Evolutionary conservation across 2,888 invertebrate species (phyloP).

Genomic region (Drosophila diplacantha): DNA sequence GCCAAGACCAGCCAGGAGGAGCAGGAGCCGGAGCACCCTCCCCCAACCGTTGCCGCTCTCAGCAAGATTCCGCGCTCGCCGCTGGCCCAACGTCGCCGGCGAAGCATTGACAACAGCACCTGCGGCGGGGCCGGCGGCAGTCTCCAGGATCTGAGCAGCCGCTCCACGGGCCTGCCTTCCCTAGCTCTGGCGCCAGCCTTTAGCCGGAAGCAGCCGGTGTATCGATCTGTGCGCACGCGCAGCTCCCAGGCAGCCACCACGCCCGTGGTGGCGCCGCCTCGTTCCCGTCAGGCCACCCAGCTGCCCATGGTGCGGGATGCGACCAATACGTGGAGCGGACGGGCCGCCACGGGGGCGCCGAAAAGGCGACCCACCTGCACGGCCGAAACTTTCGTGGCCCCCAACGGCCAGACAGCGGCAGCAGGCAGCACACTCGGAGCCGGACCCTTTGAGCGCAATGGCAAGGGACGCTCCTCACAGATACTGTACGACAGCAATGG

Average conservation of each 20-base stretch:
- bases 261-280: constrained; percentile 64
- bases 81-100: constrained; percentile 72
- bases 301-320: constrained; percentile 78
- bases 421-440: not conserved
- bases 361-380: constrained; percentile 79
- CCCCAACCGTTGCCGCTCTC: constrained; percentile 29
- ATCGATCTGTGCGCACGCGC: constrained; percentile 78
- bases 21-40: not conserved
- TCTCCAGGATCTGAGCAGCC: constrained; percentile 70
- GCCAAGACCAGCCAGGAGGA: constrained; percentile 81
- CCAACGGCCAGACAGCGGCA: constrained; percentile 8
- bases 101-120: constrained; percentile 75
- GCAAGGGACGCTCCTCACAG: constrained; percentile 75
- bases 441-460: constrained; percentile 79
- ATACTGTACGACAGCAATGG: constrained; percentile 79
- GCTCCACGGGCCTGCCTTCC: constrained; percentile 63
- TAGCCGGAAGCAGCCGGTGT: constrained; percentile 76
- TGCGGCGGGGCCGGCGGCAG: constrained; percentile 71
- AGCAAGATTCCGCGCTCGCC: constrained; percentile 78
- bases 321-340: constrained; percentile 87
- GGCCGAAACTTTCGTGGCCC: constrained; percentile 81
- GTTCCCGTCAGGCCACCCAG: constrained; percentile 42
- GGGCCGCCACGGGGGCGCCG: constrained; percentile 71
- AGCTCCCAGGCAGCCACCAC: constrained; percentile 13
- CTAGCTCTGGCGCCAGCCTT: constrained; percentile 43